Base-by-base conservation (phyloP, 2,113 vertebrate genomes). In the Ailuropoda melanoleuca region DNA sequence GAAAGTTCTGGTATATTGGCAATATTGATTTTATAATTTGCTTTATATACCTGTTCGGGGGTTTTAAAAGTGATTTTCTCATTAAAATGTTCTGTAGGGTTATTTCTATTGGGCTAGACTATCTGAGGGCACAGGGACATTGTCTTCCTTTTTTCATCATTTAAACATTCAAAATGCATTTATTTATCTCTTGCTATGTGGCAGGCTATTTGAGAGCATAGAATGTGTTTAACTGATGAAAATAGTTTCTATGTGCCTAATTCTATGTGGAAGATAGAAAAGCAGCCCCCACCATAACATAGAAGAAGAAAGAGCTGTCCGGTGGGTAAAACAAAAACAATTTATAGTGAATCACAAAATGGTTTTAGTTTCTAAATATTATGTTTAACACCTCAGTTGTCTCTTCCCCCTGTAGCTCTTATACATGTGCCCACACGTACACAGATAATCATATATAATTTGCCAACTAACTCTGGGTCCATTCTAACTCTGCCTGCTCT, bases 131-230 rank as follows among this genome's bases (percentile, higher is more conserved):
- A 86, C 7, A 70, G 37, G 26, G 75, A 62, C 19, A 50, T 21
- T 50, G 15, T 74, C 37, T 94, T 88, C n/a, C 34, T 82, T 90
- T 86, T 60, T 64, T 68, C 31, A 81, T 93, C 24, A 93, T 95
- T 62, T 83, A 92, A 92, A 70, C 34, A 66, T 89, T 92, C 55
- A 97, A 50, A 90, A 78, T 92, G 4, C 66, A 88, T 77, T 46
- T 17, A 88, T 77, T 46, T 17, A 55, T 95, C 21, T 78, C n/a
- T 78, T 55, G 43, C 60, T 80, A 55, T 26, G 8, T 56, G 56
- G 29, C 21, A 77, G 39, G 62, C 26, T 62, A 17, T 85, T 83
- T 90, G 43, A 93, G 31, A 98, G 53, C 77, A 48, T 17, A 88
- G 9, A 80, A 4, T 81, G n/a, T 43, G 21, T 72, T 88, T 72